These are phyloP conservation scores for Columba guinea DNA, from an alignment of 2,797 vertebrate species.

Conservation along the genomic window DNA sequence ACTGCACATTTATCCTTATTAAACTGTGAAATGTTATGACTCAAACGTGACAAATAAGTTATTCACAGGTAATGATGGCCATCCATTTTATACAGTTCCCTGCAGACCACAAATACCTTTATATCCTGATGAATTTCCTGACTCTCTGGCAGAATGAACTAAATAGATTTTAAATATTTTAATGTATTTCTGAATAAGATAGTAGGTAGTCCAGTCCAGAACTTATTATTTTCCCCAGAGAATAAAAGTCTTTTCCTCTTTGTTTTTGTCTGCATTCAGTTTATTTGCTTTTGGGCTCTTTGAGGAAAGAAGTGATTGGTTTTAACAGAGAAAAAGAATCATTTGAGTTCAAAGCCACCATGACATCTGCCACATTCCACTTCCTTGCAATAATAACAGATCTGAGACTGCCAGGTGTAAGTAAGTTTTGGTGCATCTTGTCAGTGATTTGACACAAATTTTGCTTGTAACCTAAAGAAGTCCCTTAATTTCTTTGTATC, in stretches of 20 bases:
- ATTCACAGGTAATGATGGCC: neutral
- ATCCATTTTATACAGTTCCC: conserved; percentile 45
- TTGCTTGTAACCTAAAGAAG: neutral
- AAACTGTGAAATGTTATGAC: conserved; percentile 58
- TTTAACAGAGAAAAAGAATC: neutral
- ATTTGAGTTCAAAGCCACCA: neutral
- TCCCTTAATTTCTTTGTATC: neutral
- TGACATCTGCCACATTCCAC: neutral
- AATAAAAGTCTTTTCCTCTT: neutral
- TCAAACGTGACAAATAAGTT: conserved; percentile 50
- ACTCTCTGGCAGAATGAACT: neutral
- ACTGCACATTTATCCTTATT: conserved; percentile 60
- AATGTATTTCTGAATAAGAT: conserved; percentile 21
- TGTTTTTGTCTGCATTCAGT: neutral
- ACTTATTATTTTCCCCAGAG: neutral
- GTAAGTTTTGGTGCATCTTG: neutral
- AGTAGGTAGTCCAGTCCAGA: neutral
- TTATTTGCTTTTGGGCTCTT: neutral
- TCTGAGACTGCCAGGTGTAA: neutral
- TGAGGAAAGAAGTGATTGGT: neutral
- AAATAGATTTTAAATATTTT: conserved; percentile 52
- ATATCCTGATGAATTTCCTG: conserved; percentile 11
- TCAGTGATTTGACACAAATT: neutral
- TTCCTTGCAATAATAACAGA: neutral
- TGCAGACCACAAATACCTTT: conserved; percentile 26